Base-by-base conservation (phyloP, 2,113 vertebrate genomes). In the Seriola quinqueradiata region DNA sequence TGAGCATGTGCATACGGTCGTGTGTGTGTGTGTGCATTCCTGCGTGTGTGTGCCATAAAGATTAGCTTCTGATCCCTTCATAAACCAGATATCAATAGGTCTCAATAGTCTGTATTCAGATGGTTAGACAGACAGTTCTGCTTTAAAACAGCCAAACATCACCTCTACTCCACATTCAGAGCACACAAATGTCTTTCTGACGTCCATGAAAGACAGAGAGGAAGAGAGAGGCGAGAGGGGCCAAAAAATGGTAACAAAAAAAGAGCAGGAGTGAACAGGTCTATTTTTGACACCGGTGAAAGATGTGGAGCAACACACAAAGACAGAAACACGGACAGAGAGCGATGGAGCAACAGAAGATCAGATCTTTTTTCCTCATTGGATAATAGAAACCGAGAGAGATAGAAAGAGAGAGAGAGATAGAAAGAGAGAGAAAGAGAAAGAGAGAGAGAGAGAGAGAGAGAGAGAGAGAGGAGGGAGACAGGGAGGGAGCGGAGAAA, bases 61-160 rank as follows among this genome's bases (percentile, higher is more conserved):
- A 91, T 90, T 79, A 91, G 77, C 83, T 75, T 85, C 59, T 87
- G 89, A 89, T 91, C 84, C 81, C 70, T 85, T 79, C 52, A 50
- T 87, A 90, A 92, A 88, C 42, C 85, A 87, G 68, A 87, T 89
- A 90, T 89, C 91, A 92, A 91, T 90, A 86, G 76, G 82, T 83
- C 87, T 84, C 64, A 23, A 28, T 28, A 28, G 89, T 79, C 69
- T 78, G 80, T 63, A 79, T 88, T 88, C 87, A 88, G 85, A 85
- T 28, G 13, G 79, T 71, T 80, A 85, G 85, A 87, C 79, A 82
- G 89, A 89, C 88, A 88, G 83, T 79, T 91, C 92, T 97, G 97
- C 92, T 97, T 90, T 83, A 92, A 87, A 92, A 90, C 89, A 91
- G 46, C 82, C 83, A 82, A 91, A 89, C 86, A 88, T 80, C 70